These are phyloP conservation scores for Coregonus sp. DNA, from an alignment of 2,797 vertebrate genomes.

Conservation along the genomic window DNA sequence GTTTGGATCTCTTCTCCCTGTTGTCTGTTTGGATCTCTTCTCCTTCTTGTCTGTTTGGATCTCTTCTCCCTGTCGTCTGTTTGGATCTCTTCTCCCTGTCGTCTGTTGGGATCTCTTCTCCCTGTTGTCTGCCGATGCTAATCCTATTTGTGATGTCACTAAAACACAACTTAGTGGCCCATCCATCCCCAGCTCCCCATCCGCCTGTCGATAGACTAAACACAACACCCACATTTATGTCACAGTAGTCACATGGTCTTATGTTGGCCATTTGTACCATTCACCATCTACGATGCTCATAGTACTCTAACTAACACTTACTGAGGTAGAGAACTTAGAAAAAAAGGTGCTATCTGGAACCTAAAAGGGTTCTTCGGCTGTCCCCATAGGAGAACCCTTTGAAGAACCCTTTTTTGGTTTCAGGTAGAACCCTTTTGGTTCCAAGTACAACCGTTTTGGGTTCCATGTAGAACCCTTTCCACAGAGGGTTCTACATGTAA, in stretches of 20 bases:
- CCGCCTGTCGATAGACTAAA: constrained; percentile 67
- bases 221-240: constrained; percentile 50
- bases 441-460: too few species aligned
- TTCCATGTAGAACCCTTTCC: too few species aligned
- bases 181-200: constrained; percentile 59
- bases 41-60: too few species aligned
- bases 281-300: constrained; percentile 25
- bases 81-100: background rate
- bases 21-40: too few species aligned
- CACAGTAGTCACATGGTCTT: constrained; percentile 35
- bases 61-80: too few species aligned
- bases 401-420: too few species aligned
- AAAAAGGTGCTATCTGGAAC: too few species aligned
- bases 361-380: too few species aligned
- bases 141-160: constrained; percentile 73
- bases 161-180: constrained; percentile 66
- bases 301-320: constrained; percentile 44
- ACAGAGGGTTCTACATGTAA: too few species aligned
- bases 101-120: constrained; percentile 62
- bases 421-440: too few species aligned
- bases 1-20: too few species aligned
- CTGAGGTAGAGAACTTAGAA: constrained; percentile 13
- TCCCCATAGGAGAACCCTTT: too few species aligned
- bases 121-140: constrained; percentile 72
- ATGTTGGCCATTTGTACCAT: constrained; percentile 47